Evolutionary conservation across 23 tunicate species (phyloP), one percentile per base, ranked within the genome.

Genomic region (Trididemnum miniatum): DNA sequence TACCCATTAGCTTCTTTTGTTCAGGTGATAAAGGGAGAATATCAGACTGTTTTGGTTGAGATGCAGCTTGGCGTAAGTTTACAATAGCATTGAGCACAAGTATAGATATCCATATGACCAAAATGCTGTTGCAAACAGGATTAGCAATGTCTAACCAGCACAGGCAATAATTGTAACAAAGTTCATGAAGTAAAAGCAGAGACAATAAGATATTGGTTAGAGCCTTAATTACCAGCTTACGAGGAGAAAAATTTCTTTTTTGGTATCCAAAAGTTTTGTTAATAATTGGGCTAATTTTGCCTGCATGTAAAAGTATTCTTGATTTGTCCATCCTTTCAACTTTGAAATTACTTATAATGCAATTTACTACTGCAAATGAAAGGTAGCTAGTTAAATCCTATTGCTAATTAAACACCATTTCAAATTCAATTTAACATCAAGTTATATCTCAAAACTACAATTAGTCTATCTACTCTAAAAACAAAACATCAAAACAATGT

Each of bases 241-340:
- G 29, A 35, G 64, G 64, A 4, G 63, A 35, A 2, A 65, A 20
- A 52, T 35, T 39, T 27, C 35, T 31, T 0, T 7, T 18, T 86
- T 59, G 72, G 30, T 25, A 39, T 22, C 35, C 69, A 27, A 71
- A 57, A 31, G 80, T 51, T 28, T 40, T 51, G 18, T 80, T 71
- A n/a, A 86, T 60, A 25, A 86, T 60, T 15, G 90, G 90, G 54
- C 90, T 86, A 12, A 80, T 34, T 79, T 86, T 67, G 5, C 90
- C 90, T 0, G 90, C 83, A 69, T 86, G 49, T 30, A 86, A 26
- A 1, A 72, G 60, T 26, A 33, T 59, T 57, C 90, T 65, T 78
- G 80, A 80, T 32, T 32, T 67, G n/a, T 67, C 75, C 75, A 67
- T 67, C n/a, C n/a, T n/a, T n/a, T n/a, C n/a, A n/a, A n/a, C n/a